Percentiles rank a stretch among this genome's conserved stretches.
Conservation (phyloP, 2,797 vertebrate species). For the Chromis chromis region DNA sequence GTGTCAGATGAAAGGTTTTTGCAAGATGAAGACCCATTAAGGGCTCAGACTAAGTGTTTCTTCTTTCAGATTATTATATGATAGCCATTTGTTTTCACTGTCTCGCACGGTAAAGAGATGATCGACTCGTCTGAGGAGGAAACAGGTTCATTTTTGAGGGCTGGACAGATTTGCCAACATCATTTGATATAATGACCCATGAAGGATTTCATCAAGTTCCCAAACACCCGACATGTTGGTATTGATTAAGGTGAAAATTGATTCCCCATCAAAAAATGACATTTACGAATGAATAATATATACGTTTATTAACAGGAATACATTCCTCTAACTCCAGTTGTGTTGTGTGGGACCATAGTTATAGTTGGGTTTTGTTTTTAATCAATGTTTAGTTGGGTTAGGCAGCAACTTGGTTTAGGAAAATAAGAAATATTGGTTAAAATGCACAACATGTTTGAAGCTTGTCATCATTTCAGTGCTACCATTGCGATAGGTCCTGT, state of each 20-base stretch:
- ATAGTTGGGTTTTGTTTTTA: no score
- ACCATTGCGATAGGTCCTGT: no score
- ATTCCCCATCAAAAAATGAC: no score
- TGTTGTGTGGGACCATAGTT: no score
- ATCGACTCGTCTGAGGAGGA: constrained; percentile 55
- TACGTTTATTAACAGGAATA: constrained; percentile 10
- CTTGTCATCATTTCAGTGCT: no score
- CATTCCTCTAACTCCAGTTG: background rate
- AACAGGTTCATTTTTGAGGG: constrained; percentile 44
- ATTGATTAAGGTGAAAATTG: no score
- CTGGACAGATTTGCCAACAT: constrained; percentile 19
- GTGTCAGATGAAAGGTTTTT: constrained; percentile 76
- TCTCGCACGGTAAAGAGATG: constrained; percentile 48
- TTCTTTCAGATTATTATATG: constrained; percentile 77
- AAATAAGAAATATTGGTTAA: no score
- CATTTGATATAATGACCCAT: constrained; percentile 13
- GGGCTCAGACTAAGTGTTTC: constrained; percentile 76
- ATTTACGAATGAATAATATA: background rate
- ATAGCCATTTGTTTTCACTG: constrained; percentile 74
- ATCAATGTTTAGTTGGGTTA: no score
- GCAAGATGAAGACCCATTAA: constrained; percentile 75
- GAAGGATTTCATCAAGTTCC: constrained; percentile 18
- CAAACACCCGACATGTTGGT: background rate
- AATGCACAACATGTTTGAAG: no score
- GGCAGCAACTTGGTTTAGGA: no score